Evolutionary conservation across 2,888 invertebrate genomes (phyloP).

Genomic region (Bombylius discolor): DNA sequence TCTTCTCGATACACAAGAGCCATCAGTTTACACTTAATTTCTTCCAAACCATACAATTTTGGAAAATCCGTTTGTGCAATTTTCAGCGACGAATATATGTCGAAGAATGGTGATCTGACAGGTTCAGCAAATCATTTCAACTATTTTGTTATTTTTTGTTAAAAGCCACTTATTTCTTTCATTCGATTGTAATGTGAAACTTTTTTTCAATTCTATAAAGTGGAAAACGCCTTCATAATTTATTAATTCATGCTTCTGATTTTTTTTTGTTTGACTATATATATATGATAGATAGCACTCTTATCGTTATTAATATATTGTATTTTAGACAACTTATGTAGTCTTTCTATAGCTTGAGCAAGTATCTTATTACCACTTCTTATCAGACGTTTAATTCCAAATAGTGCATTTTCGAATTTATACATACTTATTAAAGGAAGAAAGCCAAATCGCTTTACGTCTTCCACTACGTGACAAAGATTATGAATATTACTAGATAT

Average conservation of each 20-base stretch:
- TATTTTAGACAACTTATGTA: background rate
- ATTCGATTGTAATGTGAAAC: too few species aligned
- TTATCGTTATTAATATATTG: background rate
- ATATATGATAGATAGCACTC: background rate
- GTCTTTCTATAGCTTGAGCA: background rate
- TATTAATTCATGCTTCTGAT: too few species aligned
- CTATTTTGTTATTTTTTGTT: background rate
- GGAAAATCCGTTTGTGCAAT: background rate
- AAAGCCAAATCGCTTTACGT: constrained; percentile 10
- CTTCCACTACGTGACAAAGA: constrained; percentile 11
- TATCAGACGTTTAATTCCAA: background rate
- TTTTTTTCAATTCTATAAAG: too few species aligned
- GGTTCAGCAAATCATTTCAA: background rate
- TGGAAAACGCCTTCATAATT: too few species aligned
- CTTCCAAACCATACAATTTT: background rate
- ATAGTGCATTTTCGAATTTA: background rate
- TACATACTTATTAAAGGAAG: constrained; percentile 8
- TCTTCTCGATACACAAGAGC: background rate
- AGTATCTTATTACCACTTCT: background rate
- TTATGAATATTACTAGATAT: constrained; percentile 16
- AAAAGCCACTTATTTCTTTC: background rate
- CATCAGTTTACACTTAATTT: background rate
- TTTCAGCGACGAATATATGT: too few species aligned
- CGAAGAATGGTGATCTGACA: background rate
- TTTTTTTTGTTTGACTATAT: too few species aligned